Conservation (phyloP, 64 coral and sea anemone species). For the Montipora sp. region DNA sequence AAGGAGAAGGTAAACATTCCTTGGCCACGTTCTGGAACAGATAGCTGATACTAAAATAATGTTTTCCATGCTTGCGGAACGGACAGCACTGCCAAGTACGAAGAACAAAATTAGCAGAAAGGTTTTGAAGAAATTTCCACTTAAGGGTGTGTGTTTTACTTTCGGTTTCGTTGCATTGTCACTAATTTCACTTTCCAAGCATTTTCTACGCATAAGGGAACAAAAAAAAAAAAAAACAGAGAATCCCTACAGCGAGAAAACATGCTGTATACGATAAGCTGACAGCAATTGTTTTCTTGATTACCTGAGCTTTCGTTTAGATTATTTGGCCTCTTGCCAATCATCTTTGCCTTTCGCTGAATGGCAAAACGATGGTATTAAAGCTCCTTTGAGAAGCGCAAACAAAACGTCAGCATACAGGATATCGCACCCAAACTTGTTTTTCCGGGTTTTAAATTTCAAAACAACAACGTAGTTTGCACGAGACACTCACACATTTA, state of each 20-base stretch:
- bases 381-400: conserved; percentile 2
- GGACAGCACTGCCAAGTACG: neutral
- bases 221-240: neutral
- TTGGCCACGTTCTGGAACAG: neutral
- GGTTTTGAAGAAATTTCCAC: neutral
- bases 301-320: neutral
- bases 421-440: neutral
- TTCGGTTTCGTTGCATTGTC: neutral
- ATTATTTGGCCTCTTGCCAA: neutral
- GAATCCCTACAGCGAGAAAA: neutral
- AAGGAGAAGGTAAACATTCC: conserved; percentile 1
- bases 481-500: conserved; percentile 42
- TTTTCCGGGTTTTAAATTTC: conserved; percentile 45
- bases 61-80: neutral
- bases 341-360: conserved; percentile 5
- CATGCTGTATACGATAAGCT: neutral
- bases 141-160: neutral
- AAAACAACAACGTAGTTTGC: conserved; percentile 43
- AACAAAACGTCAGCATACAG: conserved; percentile 28
- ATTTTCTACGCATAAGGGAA: neutral
- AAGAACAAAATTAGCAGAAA: neutral
- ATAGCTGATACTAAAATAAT: neutral
- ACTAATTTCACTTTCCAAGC: neutral
- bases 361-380: conserved; percentile 39
- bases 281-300: neutral